Base-by-base conservation (phyloP, 2,113 vertebrate species). In the Ophthalmolycus amberensis region DNA sequence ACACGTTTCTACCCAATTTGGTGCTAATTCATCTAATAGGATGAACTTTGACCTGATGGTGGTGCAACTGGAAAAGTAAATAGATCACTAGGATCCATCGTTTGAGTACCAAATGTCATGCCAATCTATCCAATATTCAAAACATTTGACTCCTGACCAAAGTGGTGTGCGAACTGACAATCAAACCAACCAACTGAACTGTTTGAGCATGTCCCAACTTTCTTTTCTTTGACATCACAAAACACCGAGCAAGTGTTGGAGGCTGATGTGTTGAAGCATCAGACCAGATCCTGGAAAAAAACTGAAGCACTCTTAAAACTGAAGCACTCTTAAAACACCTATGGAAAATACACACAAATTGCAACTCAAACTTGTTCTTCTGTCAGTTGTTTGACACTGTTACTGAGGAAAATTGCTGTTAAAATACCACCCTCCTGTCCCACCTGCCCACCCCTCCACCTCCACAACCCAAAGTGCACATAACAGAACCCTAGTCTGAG, bases 381-480 rank as follows among this genome's bases (percentile, higher is more conserved):
- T 9, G 27, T 46, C 60, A 67, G 37, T 60, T 62, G 50, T 66
- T 42, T 46, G 67, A 71, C 40, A 50, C 68, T 25, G 48, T 32
- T 64, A 37, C 4, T 2, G 5, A 66, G 27, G 50, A 48, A 50
- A 67, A 68, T 62, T 78, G 42, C 34, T 44, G 32, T 52, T 67
- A 54, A 68, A 83, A 66, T 34, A 38, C 59, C 2, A 6, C 34
- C 34, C 34, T 34, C 32, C 32, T 34, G 32, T 5, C 29, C 20
- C 37, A 68, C 5, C 59, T 34, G 29, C 32, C 59, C 29, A 14
- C 14, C n/a, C 3, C 22, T 18, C 29, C 5, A 58, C 14, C 25
- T 7, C 56, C 15, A 34, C 34, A 7, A 18, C 34, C 63, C 6
- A 40, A 22, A 12, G 56, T 38, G 66, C 60, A 72, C 78, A 65